Evolutionary conservation across 2,888 invertebrate species (phyloP).

Genomic region (Drosophila barbarae): DNA sequence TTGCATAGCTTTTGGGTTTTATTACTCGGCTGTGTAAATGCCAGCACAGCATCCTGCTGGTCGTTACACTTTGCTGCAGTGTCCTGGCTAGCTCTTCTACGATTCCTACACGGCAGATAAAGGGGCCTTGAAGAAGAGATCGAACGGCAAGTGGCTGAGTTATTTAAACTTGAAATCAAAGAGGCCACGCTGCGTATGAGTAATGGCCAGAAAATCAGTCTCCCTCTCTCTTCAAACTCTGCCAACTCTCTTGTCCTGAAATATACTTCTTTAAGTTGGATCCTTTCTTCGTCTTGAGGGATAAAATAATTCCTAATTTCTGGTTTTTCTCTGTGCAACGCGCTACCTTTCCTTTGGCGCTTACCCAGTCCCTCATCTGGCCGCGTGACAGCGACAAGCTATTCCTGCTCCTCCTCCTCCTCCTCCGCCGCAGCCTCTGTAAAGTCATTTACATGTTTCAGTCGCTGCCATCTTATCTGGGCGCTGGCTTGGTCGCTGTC

Average conservation of each 20-base stretch:
- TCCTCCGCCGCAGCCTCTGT: slow-evolving; percentile 13
- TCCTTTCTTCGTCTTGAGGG: background rate
- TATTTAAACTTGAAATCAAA: background rate
- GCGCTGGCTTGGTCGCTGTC: slow-evolving; percentile 29
- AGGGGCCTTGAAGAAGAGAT: background rate
- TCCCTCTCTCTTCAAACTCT: background rate
- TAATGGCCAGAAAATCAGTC: background rate
- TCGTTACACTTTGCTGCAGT: slow-evolving; percentile 50
- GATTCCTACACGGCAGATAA: slow-evolving; percentile 10
- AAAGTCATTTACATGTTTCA: slow-evolving; percentile 68
- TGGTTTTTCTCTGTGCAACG: background rate
- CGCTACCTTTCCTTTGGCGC: slow-evolving; percentile 20
- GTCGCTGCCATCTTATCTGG: slow-evolving; percentile 39
- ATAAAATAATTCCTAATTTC: background rate
- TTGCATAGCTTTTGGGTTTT: slow-evolving; percentile 72
- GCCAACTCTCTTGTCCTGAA: background rate
- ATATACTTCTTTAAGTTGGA: background rate
- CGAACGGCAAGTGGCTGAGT: background rate
- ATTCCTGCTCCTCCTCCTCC: slow-evolving; percentile 9
- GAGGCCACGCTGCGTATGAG: background rate
- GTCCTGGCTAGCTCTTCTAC: slow-evolving; percentile 19
- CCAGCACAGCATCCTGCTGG: slow-evolving; percentile 49
- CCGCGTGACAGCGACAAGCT: slow-evolving; percentile 31
- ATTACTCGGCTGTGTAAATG: slow-evolving; percentile 68
- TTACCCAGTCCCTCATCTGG: slow-evolving; percentile 15